Conservation (phyloP, 1,140 invertebrate species). For the Sitobion miscanthi region DNA sequence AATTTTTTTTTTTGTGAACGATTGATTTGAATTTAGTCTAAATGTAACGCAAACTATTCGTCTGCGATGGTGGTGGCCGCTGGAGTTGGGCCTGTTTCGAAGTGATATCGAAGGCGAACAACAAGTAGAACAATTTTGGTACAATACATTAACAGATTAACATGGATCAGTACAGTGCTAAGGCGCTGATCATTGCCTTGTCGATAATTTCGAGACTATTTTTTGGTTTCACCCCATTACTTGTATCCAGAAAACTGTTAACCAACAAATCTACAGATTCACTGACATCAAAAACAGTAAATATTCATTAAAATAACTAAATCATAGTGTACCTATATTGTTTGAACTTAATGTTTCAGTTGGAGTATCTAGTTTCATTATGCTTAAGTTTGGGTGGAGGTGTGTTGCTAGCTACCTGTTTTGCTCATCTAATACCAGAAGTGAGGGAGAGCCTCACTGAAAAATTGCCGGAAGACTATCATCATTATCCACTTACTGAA, state of each 20-base stretch:
- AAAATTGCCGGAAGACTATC: slow-evolving; percentile 58
- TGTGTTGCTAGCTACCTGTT: slow-evolving; percentile 80
- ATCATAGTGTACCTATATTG: background rate
- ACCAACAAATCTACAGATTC: slow-evolving; percentile 33
- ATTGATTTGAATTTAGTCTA: slow-evolving; percentile 12
- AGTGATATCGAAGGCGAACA: background rate
- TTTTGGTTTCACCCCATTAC: slow-evolving; percentile 48
- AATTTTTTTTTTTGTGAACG: background rate
- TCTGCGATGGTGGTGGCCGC: slow-evolving; percentile 24
- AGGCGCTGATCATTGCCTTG: slow-evolving; percentile 28
- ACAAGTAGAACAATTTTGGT: background rate
- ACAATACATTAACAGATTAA: background rate
- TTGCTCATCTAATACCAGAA: slow-evolving; percentile 85
- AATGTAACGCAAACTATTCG: slow-evolving; percentile 17
- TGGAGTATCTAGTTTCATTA: slow-evolving; percentile 57
- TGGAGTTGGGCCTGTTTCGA: slow-evolving; percentile 22
- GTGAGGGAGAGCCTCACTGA: slow-evolving; percentile 63
- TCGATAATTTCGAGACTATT: slow-evolving; percentile 41
- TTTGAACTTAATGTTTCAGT: slow-evolving; percentile 53
- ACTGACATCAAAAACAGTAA: slow-evolving; percentile 28
- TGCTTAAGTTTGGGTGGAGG: slow-evolving; percentile 82
- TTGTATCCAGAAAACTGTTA: slow-evolving; percentile 42
- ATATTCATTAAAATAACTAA: background rate
- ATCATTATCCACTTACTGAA: slow-evolving; percentile 67
- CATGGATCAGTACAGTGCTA: slow-evolving; percentile 40